Evolutionary conservation across 2,888 invertebrate species (phyloP).

Genomic region (Thumatha senex): DNA sequence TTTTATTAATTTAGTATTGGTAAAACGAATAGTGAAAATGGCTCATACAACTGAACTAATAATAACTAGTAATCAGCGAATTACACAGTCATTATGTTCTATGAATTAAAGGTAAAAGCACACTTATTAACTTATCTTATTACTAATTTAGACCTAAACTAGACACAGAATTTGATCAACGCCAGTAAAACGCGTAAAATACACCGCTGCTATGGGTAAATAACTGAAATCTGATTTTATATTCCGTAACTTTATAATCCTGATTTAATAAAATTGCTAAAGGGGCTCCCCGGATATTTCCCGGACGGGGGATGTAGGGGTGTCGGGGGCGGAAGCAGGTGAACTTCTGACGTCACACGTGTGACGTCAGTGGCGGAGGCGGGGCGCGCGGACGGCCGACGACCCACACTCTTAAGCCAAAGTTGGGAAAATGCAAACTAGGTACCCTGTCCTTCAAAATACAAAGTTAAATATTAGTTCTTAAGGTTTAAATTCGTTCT

Average conservation of each 20-base stretch:
- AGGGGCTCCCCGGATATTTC: slow-evolving; percentile 48
- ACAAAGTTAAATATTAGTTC: slow-evolving; percentile 9
- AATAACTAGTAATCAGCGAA: too few species aligned
- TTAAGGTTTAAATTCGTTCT: slow-evolving; percentile 24
- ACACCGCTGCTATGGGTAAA: slow-evolving; percentile 20
- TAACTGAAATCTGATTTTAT: slow-evolving; percentile 28
- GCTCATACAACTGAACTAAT: too few species aligned
- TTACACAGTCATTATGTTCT: too few species aligned
- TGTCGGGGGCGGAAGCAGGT: slow-evolving; percentile 53
- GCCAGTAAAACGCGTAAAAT: background rate
- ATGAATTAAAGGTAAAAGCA: too few species aligned
- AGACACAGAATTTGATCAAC: slow-evolving; percentile 10
- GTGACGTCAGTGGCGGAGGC: slow-evolving; percentile 71
- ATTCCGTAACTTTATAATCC: slow-evolving; percentile 33
- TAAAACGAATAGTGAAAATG: too few species aligned
- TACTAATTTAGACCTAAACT: background rate
- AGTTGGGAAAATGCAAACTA: slow-evolving; percentile 35
- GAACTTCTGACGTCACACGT: slow-evolving; percentile 68
- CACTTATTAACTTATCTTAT: too few species aligned
- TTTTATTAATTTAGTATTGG: too few species aligned
- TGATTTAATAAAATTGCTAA: slow-evolving; percentile 51
- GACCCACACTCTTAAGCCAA: slow-evolving; percentile 50
- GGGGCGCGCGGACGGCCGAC: slow-evolving; percentile 62
- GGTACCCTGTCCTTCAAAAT: slow-evolving; percentile 17
- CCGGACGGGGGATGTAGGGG: slow-evolving; percentile 35